These are phyloP conservation scores for Phylloscopus whistleri DNA, from an alignment of 2,113 vertebrate genomes.

Conservation along the genomic window DNA sequence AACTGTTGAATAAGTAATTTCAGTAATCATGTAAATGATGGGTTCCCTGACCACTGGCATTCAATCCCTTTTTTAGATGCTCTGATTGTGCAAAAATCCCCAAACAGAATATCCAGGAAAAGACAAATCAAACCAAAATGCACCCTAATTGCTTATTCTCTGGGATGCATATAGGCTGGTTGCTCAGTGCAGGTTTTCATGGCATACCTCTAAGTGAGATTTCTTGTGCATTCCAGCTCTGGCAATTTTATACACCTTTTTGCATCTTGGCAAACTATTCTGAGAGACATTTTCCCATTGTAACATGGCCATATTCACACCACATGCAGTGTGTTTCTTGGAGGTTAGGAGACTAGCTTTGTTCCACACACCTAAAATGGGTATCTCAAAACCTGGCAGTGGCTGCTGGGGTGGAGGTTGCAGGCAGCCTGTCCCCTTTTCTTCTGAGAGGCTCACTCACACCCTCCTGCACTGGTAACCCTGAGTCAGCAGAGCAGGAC, in stretches of 20 bases:
- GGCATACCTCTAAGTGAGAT: not conserved
- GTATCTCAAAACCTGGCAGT: not conserved
- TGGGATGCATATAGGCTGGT: not conserved
- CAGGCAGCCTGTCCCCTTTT: not conserved
- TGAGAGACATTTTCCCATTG: not conserved
- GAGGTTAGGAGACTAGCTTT: not conserved
- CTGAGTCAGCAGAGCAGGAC: not conserved
- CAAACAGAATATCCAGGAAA: not conserved
- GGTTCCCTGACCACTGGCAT: not conserved
- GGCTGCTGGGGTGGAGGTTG: not conserved
- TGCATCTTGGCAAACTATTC: not conserved
- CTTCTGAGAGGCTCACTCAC: not conserved
- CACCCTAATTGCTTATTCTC: not conserved
- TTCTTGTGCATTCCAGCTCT: not conserved
- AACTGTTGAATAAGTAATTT: conserved; percentile 25
- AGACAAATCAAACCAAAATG: not conserved
- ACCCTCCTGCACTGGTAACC: not conserved
- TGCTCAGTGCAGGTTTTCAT: not conserved
- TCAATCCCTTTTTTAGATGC: not conserved
- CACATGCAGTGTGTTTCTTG: not conserved
- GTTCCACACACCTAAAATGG: not conserved
- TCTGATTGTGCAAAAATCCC: fast-evolving
- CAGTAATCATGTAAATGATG: not conserved
- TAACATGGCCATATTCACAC: not conserved
- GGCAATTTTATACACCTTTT: not conserved